A percentile compares a stretch with the other conserved stretches of the same genome.
phyloP scores from a whole-genome alignment of 2,797 vertebrate genomes.

The Argentina silus region DNA sequence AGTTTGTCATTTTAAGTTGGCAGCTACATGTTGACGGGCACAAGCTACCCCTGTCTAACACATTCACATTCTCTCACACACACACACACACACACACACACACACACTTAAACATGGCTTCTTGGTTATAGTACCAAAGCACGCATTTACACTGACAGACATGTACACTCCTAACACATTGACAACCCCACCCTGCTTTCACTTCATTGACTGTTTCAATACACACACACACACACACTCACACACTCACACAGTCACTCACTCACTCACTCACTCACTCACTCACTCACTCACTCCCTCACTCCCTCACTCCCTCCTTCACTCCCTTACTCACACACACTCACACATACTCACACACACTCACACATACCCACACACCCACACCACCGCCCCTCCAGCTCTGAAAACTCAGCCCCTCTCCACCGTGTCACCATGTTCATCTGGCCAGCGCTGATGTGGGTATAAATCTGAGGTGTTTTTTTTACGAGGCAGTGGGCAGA shows the following conservation, averaged over 20 bases:
- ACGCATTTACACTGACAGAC: too few species aligned
- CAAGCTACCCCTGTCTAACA: neutral
- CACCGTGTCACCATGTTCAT: conserved; percentile 50
- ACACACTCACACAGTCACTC: neutral
- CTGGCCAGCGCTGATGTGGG: conserved; percentile 26
- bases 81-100: neutral
- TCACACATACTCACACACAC: too few species aligned
- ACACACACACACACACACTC: too few species aligned
- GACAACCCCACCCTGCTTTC: neutral
- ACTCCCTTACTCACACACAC: too few species aligned
- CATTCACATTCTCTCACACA: neutral
- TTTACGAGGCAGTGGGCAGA: conserved; percentile 53
- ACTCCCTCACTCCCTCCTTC: neutral
- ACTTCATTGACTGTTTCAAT: neutral
- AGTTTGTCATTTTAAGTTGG: neutral
- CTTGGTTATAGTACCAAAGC: too few species aligned
- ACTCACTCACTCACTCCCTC: neutral
- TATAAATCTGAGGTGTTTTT: conserved; percentile 57
- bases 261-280: neutral
- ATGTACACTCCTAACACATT: neutral
- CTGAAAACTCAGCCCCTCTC: conserved; percentile 33
- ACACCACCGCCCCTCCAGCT: neutral
- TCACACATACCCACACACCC: neutral
- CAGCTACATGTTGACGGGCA: neutral
- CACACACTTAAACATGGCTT: too few species aligned